Conservation (phyloP, 2,888 invertebrate genomes). For the Zygogramma bicolorata region DNA sequence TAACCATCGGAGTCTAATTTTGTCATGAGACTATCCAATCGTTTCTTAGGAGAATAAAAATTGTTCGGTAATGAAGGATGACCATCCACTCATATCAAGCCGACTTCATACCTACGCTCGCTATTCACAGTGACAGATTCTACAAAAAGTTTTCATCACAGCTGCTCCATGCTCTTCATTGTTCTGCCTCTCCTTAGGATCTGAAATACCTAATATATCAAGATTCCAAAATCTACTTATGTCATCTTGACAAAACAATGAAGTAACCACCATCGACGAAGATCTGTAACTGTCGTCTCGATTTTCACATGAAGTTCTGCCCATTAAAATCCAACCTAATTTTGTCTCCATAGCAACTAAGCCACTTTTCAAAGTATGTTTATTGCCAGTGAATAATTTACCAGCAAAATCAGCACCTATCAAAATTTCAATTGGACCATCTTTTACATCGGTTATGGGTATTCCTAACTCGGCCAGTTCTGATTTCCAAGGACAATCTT, state of each 20-base stretch:
- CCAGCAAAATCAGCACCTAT: not conserved
- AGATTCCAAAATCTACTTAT: not conserved
- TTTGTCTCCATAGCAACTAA: not conserved
- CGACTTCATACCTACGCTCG: constrained; percentile 49
- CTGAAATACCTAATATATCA: not conserved
- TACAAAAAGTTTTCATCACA: not conserved
- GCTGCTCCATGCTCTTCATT: not conserved
- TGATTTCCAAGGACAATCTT: not conserved
- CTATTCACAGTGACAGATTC: not conserved
- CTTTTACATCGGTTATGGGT: not conserved
- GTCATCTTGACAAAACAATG: not conserved
- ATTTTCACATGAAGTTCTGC: not conserved
- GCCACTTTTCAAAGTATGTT: not conserved
- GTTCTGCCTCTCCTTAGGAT: not conserved
- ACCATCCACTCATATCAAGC: constrained; percentile 54
- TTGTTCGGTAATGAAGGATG: constrained; percentile 52
- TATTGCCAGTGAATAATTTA: not conserved
- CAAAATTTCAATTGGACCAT: not conserved
- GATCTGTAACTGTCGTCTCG: not conserved
- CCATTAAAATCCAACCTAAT: constrained; percentile 5
- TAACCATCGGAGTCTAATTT: not conserved
- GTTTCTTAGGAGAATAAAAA: constrained; percentile 7
- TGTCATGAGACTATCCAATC: not conserved
- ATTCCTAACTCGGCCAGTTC: not conserved
- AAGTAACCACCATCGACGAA: not conserved